Evolutionary conservation across 2,888 invertebrate species (phyloP), one percentile per base, ranked within the genome.

Genomic region (Anorthoa munda): DNA sequence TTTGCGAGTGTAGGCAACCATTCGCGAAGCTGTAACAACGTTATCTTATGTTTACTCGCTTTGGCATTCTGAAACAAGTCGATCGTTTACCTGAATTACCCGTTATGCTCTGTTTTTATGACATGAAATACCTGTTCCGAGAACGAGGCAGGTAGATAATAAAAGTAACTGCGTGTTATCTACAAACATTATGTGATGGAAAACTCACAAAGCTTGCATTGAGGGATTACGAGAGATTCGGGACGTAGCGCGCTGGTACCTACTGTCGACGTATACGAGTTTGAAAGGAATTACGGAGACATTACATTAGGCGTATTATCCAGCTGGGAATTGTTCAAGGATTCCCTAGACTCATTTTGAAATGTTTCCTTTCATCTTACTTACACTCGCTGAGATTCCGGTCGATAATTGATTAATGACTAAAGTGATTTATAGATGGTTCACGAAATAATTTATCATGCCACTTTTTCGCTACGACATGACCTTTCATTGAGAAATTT

Each of bases 1-100:
- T 78, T 82, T 85, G 63, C 45, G 70, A 60, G 66, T 66, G 56
- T 76, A 83, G 63, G 83, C 50, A 72, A 70, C 39, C 68, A 74
- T 81, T 77, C 70, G 46, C 46, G 67, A 69, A 60, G 56, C 45
- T 77, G 59, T 86, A 82, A 86, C 77, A 63, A 74, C 73, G 68
- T 84, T 85, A 81, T 63, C 68, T 74, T 65, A 81, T 76, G 72
- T 81, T 81, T 84, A 86, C 72, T 75, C 75, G 53, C 64, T 75
- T 72, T 73, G 63, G 66, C 79, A 69, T 79, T 76, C 74, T 59
- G 81, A 79, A 87, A 85, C 85, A 85, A 87, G 74, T 74, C 72
- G 87, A 83, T 87, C 86, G 87, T 85, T 87, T 87, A 87, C 83
- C 65, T 81, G 81, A 87, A 86, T 85, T 83, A 79, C 75, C 68